Conservation (phyloP, 2,113 vertebrate genomes). For the Taurulus bubalis region DNA sequence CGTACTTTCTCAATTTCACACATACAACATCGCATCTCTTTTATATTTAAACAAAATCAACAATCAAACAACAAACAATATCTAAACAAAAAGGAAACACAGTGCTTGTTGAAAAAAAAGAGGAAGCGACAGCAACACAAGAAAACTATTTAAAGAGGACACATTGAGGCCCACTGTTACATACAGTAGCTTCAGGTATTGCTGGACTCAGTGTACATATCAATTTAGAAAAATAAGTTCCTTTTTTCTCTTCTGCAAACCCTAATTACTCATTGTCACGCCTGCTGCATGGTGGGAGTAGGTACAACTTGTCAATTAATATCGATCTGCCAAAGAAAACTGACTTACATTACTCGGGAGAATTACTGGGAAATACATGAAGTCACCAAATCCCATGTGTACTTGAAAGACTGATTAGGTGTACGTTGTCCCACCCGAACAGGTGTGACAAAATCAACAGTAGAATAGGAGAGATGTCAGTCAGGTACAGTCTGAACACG, state of each 20-base stretch:
- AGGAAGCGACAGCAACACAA: not conserved
- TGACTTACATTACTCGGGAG: not conserved
- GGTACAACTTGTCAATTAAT: not conserved
- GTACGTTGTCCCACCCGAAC: not conserved
- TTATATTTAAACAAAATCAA: not conserved
- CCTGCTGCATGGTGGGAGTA: not conserved
- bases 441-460: constrained; percentile 30
- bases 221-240: not conserved
- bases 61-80: not conserved
- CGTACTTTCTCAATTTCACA: constrained; percentile 3
- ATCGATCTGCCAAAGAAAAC: not conserved
- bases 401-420: constrained; percentile 1
- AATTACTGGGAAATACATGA: constrained; percentile 1
- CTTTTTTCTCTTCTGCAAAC: not conserved
- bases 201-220: not conserved
- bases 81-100: not conserved
- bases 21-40: not conserved
- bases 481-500: not conserved
- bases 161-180: not conserved
- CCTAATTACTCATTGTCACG: not conserved
- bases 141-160: not conserved
- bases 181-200: not conserved
- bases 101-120: not conserved
- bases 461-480: constrained; percentile 1
- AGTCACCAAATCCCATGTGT: constrained; percentile 6